These are phyloP conservation scores for Andrena cerasifolii DNA, from an alignment of 1,140 invertebrate species.

Conservation along the genomic window DNA sequence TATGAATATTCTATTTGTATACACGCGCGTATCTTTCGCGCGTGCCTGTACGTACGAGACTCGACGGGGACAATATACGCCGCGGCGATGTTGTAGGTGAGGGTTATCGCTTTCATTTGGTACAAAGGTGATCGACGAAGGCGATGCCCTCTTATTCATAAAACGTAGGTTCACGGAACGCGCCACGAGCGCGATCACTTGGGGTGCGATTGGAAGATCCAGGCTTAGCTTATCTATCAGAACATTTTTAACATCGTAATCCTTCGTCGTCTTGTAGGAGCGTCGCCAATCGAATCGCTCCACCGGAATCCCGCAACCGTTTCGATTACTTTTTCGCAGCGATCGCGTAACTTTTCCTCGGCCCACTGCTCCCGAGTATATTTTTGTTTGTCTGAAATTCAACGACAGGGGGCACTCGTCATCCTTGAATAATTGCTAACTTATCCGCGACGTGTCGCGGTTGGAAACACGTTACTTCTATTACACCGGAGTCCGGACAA, in stretches of 20 bases:
- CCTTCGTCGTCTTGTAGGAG: too few species aligned
- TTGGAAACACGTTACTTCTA: neutral
- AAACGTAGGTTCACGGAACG: neutral
- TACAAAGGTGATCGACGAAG: slow-evolving; percentile 22
- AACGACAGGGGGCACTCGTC: neutral
- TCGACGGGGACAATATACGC: neutral
- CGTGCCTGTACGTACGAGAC: neutral
- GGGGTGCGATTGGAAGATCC: neutral
- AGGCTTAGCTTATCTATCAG: too few species aligned
- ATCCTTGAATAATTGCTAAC: slow-evolving; percentile 6
- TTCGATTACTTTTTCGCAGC: too few species aligned
- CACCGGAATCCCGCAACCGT: neutral
- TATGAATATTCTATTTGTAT: neutral
- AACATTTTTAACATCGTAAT: neutral
- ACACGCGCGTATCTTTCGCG: neutral
- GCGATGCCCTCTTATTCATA: neutral
- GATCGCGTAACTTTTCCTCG: neutral
- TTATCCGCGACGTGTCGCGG: neutral
- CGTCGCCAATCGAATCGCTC: neutral
- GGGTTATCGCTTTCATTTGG: slow-evolving; percentile 16
- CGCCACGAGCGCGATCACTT: neutral
- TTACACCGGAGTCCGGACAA: neutral
- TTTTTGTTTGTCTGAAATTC: neutral
- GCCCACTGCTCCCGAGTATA: neutral
- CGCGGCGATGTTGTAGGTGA: neutral